phyloP scores from a whole-genome alignment of 2,797 vertebrate genomes.

The Notolepis coatsorum region DNA sequence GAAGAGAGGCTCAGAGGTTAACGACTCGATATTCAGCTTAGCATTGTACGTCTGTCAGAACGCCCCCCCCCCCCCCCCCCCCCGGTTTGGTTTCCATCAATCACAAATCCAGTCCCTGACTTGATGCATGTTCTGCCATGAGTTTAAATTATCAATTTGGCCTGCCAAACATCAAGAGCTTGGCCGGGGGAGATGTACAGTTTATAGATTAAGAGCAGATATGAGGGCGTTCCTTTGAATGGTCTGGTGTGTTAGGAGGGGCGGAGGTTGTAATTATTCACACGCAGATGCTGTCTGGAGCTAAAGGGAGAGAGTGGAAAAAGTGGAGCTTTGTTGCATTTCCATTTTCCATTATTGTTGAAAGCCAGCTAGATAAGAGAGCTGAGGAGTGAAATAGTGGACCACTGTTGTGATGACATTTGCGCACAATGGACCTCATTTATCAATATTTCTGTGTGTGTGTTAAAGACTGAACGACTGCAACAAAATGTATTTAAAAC shows the following conservation, averaged over 20 bases:
- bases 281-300: slow-evolving; percentile 50
- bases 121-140: slow-evolving; percentile 39
- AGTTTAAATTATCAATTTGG: not conserved
- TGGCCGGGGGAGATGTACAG: slow-evolving; percentile 28
- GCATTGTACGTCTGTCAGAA: not conserved
- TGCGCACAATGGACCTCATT: too few species aligned
- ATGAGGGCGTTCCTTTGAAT: slow-evolving; percentile 53
- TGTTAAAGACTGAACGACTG: too few species aligned
- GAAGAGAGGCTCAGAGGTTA: slow-evolving; percentile 14
- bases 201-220: slow-evolving; percentile 39
- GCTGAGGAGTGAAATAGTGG: too few species aligned
- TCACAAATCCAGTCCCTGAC: slow-evolving; percentile 44
- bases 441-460: too few species aligned
- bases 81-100: slow-evolving; percentile 30
- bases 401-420: too few species aligned
- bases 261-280: slow-evolving; percentile 41
- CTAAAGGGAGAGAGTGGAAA: not conserved
- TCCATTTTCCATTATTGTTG: too few species aligned
- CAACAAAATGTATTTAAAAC: too few species aligned
- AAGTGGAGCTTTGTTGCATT: too few species aligned
- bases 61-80: slow-evolving; percentile 1
- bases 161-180: slow-evolving; percentile 41
- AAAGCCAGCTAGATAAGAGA: too few species aligned
- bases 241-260: slow-evolving; percentile 59
- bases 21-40: slow-evolving; percentile 14